Conservation (phyloP, 2,113 vertebrate genomes). For the Spermophilus dauricus region DNA sequence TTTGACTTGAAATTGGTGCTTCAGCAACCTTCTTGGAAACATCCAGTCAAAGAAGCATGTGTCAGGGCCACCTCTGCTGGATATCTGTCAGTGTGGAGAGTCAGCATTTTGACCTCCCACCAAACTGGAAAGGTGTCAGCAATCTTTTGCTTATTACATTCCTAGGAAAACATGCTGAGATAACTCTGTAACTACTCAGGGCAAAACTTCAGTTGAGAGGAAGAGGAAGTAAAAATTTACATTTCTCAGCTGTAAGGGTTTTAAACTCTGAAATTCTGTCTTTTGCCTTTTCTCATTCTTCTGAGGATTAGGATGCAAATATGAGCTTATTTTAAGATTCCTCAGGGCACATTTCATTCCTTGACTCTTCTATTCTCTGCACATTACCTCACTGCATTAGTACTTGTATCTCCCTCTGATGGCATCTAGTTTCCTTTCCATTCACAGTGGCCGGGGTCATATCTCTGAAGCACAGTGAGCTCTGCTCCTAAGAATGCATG, state of each 20-base stretch:
- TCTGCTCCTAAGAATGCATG: constrained; percentile 93
- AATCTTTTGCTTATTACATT: constrained; percentile 43
- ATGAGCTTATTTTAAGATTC: constrained; percentile 89
- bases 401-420: constrained; percentile 87
- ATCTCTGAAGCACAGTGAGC: constrained; percentile 95
- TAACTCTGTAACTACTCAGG: not conserved
- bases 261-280: constrained; percentile 18
- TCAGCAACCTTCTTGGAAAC: constrained; percentile 28
- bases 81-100: not conserved
- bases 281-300: not conserved
- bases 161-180: constrained; percentile 9
- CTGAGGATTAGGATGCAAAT: constrained; percentile 43
- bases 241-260: not conserved
- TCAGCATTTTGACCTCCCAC: constrained; percentile 58
- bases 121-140: constrained; percentile 46
- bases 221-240: not conserved
- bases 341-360: constrained; percentile 86
- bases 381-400: constrained; percentile 91
- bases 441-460: constrained; percentile 92
- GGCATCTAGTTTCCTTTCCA: constrained; percentile 92
- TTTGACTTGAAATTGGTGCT: constrained; percentile 46
- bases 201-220: not conserved
- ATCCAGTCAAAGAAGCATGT: not conserved
- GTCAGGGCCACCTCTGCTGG: constrained; percentile 47
- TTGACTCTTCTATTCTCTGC: constrained; percentile 89